Conservation (phyloP, 2,113 vertebrate species). For the Mobula birostris region DNA sequence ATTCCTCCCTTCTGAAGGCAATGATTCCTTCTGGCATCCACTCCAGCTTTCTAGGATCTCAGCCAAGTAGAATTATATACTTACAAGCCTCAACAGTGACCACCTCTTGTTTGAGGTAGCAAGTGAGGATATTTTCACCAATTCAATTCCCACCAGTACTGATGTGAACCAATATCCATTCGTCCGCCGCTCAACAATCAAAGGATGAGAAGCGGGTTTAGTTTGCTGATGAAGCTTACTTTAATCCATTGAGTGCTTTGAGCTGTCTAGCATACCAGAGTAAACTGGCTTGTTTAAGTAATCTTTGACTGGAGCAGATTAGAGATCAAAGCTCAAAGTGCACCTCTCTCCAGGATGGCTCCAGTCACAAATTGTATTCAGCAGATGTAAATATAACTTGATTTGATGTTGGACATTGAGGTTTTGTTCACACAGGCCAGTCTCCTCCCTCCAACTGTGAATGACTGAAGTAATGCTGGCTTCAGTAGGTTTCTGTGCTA, state of each 20-base stretch:
- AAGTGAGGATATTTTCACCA: background rate
- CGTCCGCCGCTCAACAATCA: background rate
- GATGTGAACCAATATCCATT: background rate
- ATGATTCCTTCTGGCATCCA: background rate
- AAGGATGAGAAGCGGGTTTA: background rate
- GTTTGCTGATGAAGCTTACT: background rate
- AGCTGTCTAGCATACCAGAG: background rate
- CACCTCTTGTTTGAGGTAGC: background rate
- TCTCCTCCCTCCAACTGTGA: background rate
- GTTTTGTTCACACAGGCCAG: background rate
- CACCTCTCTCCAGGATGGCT: background rate
- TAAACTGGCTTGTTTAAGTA: slow-evolving; percentile 20
- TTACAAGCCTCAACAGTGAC: background rate
- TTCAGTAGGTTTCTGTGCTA: background rate
- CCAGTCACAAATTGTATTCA: background rate
- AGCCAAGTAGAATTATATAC: background rate
- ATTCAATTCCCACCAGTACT: background rate
- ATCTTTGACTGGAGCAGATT: background rate
- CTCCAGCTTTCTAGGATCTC: no score
- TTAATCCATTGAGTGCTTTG: background rate
- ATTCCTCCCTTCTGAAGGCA: background rate
- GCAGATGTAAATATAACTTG: background rate
- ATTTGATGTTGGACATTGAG: slow-evolving; percentile 11
- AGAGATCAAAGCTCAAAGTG: slow-evolving; percentile 20
- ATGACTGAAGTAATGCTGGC: background rate